Evolutionary conservation across 2,888 invertebrate species (phyloP), one percentile per base, ranked within the genome.

Genomic region (Dione juno): DNA sequence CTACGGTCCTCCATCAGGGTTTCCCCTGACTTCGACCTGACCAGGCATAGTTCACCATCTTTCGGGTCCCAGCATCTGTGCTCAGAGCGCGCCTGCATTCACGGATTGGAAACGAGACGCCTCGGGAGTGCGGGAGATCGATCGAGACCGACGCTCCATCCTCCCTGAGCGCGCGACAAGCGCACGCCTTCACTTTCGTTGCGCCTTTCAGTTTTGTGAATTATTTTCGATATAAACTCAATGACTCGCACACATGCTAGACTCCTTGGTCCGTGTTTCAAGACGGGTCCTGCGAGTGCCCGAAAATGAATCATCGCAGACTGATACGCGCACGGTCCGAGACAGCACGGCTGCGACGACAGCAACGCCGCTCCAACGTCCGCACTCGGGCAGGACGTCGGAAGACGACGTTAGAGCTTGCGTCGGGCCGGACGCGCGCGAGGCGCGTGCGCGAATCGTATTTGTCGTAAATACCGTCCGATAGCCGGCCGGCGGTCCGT

Each of bases 11-110:
- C 95, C 95, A 95, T 93, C 95, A 94, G 92, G 93, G 94, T 95
- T 95, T 94, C 94, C 94, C 94, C 94, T 94, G 94, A 89, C 95
- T 95, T 95, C 94, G 88, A 94, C 94, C 95, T 95, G 93, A 93
- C 94, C 95, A 94, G 94, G 94, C 94, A 95, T 95, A 95, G 94
- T 94, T 95, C 95, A 95, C 95, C 94, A 95, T 95, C 95, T 95
- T 95, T 76, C 95, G 94, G 95, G 94, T 95, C 94, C 94, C 94
- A 95, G 93, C 94, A 92, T 93, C 90, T 94, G 91, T 93, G 95
- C 95, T 95, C 94, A 89, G 81, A 93, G 94, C 94, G 93, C 94
- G 87, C 87, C 92, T 88, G 80, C 84, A 81, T 82, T 83, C 82
- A 80, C 83, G 41, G 79, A 84, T 89, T 89, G 86, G 84, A 84